These are phyloP conservation scores for Barypeithes pellucidus DNA, from an alignment of 2,888 invertebrate species.

Conservation along the genomic window DNA sequence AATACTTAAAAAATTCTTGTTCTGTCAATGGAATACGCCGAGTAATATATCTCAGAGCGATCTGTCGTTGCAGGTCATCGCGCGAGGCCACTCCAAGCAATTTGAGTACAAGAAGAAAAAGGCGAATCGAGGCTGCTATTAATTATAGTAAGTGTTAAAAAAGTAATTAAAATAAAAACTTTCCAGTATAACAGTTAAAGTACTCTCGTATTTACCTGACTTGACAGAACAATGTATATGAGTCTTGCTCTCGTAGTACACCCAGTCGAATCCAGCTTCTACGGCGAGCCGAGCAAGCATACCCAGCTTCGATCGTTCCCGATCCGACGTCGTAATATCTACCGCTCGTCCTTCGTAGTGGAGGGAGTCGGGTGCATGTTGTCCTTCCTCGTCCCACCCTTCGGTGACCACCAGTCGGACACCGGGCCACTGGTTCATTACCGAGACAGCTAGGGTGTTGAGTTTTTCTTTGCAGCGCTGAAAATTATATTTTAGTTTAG, in stretches of 20 bases:
- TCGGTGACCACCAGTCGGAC: slow-evolving; percentile 93
- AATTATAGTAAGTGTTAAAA: too few species aligned
- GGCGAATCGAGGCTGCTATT: too few species aligned
- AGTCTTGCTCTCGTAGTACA: slow-evolving; percentile 94
- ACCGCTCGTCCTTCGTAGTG: slow-evolving; percentile 98
- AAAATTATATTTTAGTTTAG: slow-evolving; percentile 66
- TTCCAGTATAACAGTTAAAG: too few species aligned
- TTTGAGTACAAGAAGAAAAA: too few species aligned
- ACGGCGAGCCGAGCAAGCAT: slow-evolving; percentile 96
- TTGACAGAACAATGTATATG: slow-evolving; percentile 98
- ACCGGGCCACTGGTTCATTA: slow-evolving; percentile 99
- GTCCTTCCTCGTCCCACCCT: slow-evolving; percentile 94
- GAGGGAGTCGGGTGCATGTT: slow-evolving; percentile 85
- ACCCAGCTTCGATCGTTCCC: slow-evolving; percentile 94
- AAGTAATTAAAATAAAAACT: too few species aligned
- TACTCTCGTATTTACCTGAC: slow-evolving; percentile 80
- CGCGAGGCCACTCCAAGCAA: too few species aligned
- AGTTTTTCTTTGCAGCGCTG: slow-evolving; percentile 97
- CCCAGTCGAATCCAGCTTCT: slow-evolving; percentile 99
- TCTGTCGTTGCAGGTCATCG: too few species aligned
- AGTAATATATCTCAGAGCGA: too few species aligned
- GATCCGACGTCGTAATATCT: slow-evolving; percentile 95
- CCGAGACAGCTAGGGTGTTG: slow-evolving; percentile 94
- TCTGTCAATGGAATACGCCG: too few species aligned
- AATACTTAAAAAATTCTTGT: too few species aligned